Evolutionary conservation across 2,797 vertebrate species (phyloP).

Genomic region (Etheostoma perlongum): DNA sequence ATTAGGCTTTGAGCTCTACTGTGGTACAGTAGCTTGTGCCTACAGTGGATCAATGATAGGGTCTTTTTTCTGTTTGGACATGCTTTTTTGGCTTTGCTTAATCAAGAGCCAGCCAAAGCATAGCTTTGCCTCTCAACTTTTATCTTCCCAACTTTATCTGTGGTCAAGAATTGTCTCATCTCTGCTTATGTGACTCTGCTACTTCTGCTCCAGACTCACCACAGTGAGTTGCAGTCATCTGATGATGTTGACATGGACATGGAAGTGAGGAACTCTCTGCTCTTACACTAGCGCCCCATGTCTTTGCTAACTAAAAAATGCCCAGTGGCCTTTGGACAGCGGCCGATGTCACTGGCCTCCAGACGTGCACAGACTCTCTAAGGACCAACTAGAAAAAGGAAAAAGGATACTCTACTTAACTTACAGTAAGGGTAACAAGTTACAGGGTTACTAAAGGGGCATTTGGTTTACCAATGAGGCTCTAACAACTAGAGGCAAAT

Average conservation of each 20-base stretch:
- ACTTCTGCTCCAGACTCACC: conserved; percentile 26
- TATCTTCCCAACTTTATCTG: conserved; percentile 9
- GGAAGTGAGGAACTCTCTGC: conserved; percentile 11
- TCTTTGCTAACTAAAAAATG: conserved; percentile 13
- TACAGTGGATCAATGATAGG: not conserved
- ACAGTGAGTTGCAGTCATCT: conserved; percentile 7
- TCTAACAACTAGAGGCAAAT: not conserved
- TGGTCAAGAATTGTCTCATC: conserved; percentile 37
- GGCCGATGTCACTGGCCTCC: conserved; percentile 17
- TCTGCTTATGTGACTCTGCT: conserved; percentile 19
- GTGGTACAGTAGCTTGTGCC: too few species aligned
- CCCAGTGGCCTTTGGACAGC: conserved; percentile 33
- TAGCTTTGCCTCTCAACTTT: conserved; percentile 1
- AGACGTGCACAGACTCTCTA: conserved; percentile 29
- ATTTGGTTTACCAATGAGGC: not conserved
- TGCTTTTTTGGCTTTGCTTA: conserved; percentile 12
- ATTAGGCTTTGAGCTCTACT: not conserved
- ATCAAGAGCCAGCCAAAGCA: not conserved
- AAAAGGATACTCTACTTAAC: not conserved
- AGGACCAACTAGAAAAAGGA: conserved; percentile 7
- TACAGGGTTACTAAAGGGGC: not conserved
- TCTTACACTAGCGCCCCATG: conserved; percentile 5
- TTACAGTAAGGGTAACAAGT: conserved; percentile 5
- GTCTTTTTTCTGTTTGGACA: not conserved
- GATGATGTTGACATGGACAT: conserved; percentile 31